Evolutionary conservation across 2,113 vertebrate species (phyloP).

Genomic region (Hirundichthys speculiger): DNA sequence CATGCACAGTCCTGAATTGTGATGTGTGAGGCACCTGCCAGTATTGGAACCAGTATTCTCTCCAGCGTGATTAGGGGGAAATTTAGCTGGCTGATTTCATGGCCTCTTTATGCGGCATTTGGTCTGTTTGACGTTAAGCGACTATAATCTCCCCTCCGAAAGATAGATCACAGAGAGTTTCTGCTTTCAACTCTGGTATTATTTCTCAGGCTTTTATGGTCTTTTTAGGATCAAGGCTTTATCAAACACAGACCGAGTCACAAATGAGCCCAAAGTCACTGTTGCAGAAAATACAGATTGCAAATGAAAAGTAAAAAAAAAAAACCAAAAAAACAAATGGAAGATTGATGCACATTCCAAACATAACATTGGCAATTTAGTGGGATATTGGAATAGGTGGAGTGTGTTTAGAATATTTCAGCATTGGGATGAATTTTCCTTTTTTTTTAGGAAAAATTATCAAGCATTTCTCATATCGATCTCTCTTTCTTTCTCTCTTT

Average conservation of each 20-base stretch:
- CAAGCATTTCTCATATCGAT: too few species aligned
- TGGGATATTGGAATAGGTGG: neutral
- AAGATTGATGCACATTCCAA: conserved; percentile 13
- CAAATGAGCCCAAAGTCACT: conserved; percentile 49
- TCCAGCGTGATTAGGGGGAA: conserved; percentile 45
- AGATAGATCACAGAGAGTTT: conserved; percentile 69
- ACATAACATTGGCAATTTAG: conserved; percentile 1
- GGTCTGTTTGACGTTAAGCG: conserved; percentile 68
- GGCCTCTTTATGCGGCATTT: conserved; percentile 61
- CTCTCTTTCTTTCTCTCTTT: too few species aligned
- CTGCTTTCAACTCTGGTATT: conserved; percentile 58
- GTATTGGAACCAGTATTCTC: conserved; percentile 28
- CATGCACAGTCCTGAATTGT: conserved; percentile 19
- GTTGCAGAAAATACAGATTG: conserved; percentile 56
- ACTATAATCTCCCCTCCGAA: conserved; percentile 74
- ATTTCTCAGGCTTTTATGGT: conserved; percentile 57
- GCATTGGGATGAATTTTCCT: conserved; percentile 7
- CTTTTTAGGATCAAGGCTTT: conserved; percentile 53
- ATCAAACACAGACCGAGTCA: conserved; percentile 49
- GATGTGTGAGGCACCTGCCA: conserved; percentile 35
- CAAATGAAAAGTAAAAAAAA: conserved; percentile 1
- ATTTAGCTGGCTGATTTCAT: conserved; percentile 58
- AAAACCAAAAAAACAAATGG: conserved; percentile 27
- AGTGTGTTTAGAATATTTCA: conserved; percentile 9
- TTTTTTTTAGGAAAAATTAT: conserved; percentile 6